Conservation (phyloP, 2,797 vertebrate species). For the Vireo griseus region DNA sequence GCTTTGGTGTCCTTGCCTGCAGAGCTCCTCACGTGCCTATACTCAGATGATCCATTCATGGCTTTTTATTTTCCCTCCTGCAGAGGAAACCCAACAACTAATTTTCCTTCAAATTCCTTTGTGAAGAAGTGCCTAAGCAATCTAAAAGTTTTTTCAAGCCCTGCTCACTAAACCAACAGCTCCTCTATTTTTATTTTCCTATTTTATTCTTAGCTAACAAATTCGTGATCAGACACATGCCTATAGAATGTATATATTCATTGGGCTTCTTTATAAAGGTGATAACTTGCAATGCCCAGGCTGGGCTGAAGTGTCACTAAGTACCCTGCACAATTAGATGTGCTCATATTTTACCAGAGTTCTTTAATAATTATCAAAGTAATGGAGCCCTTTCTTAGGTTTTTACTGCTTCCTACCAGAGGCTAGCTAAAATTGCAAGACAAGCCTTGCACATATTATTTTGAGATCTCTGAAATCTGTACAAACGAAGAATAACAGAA, state of each 20-base stretch:
- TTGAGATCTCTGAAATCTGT: neutral
- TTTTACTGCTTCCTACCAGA: neutral
- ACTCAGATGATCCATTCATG: neutral
- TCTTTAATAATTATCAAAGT: neutral
- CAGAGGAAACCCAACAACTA: neutral
- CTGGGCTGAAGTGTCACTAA: neutral
- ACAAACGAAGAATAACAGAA: neutral
- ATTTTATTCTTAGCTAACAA: neutral
- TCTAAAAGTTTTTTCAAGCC: neutral
- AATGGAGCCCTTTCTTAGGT: neutral
- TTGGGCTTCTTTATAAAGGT: neutral
- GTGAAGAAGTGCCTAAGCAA: neutral
- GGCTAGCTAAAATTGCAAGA: neutral
- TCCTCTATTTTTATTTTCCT: neutral
- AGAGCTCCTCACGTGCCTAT: neutral
- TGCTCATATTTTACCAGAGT: neutral
- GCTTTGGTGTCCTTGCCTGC: neutral
- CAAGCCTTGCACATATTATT: neutral
- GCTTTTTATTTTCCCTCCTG: neutral
- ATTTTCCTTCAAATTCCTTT: neutral
- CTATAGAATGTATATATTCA: neutral
- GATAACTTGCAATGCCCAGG: neutral
- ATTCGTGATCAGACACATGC: neutral
- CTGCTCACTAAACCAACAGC: neutral
- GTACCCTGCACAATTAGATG: neutral